Percentiles rank a stretch among this genome's conserved stretches.
Conservation (phyloP, 23 tunicate species). For the Halocynthia roretzi region DNA sequence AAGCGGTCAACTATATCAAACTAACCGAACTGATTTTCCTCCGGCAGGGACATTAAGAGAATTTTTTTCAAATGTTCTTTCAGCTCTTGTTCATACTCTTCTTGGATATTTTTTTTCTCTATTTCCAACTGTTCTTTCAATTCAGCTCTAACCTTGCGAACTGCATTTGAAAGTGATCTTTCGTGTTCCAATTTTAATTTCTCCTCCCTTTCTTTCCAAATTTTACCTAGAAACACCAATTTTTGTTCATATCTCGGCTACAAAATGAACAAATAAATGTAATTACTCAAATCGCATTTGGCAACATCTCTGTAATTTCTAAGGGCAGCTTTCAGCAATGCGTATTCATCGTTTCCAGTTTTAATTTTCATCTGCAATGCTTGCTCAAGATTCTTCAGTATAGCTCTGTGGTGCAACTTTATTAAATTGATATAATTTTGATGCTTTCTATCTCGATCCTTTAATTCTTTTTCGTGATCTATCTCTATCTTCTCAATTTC, state of each 20-base stretch:
- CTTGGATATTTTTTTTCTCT: neutral
- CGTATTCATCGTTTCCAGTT: neutral
- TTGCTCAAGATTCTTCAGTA: neutral
- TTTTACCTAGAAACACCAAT: constrained; percentile 18
- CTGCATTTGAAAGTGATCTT: neutral
- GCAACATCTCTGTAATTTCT: constrained; percentile 18
- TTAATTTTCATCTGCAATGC: constrained; percentile 10
- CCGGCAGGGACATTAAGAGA: too few relatives aligned
- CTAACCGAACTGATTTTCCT: too few relatives aligned
- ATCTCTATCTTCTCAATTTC: neutral
- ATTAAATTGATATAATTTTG: neutral
- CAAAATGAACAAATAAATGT: neutral
- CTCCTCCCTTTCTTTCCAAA: constrained; percentile 13
- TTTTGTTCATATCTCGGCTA: neutral
- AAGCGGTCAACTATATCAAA: too few relatives aligned
- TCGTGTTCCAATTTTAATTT: neutral
- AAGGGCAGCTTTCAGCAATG: constrained; percentile 17
- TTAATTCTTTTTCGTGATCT: neutral
- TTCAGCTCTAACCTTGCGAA: neutral
- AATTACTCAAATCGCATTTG: constrained; percentile 10
- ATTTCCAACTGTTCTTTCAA: constrained; percentile 17
- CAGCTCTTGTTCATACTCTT: neutral
- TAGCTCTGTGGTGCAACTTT: constrained; percentile 8
- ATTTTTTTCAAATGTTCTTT: neutral
- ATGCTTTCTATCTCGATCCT: neutral